Evolutionary conservation across 1,140 invertebrate species (phyloP).

Genomic region (Dreissena polymorpha): DNA sequence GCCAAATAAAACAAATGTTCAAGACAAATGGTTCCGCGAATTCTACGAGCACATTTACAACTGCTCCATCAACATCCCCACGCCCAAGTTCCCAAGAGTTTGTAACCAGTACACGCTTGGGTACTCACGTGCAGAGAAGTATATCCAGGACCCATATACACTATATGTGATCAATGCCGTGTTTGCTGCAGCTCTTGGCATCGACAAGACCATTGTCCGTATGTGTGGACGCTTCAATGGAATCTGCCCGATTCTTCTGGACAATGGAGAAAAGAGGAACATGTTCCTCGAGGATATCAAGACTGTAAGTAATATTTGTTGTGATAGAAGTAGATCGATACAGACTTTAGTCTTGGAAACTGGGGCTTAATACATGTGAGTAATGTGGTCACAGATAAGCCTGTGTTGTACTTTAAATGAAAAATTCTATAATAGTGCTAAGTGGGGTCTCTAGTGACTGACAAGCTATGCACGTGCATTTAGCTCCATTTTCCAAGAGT

Average conservation of each 20-base stretch:
- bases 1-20: conserved; percentile 75
- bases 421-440: no score
- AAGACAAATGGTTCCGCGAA: conserved; percentile 80
- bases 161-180: conserved; percentile 77
- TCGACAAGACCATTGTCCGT: conserved; percentile 65
- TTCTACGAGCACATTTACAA: conserved; percentile 79
- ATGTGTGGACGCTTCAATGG: conserved; percentile 61
- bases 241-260: conserved; percentile 66
- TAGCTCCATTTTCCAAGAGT: no score
- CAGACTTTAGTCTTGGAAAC: no score
- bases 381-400: no score
- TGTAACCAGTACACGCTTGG: conserved; percentile 51
- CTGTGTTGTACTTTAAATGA: no score
- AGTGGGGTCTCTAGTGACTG: no score
- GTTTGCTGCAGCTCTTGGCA: conserved; percentile 71
- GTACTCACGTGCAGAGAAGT: conserved; percentile 66
- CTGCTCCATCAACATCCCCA: conserved; percentile 65
- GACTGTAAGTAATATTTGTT: background rate
- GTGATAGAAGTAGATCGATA: no score
- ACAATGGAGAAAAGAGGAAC: conserved; percentile 68
- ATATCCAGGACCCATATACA: conserved; percentile 75
- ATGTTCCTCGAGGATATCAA: conserved; percentile 65
- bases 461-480: no score
- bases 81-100: conserved; percentile 14
- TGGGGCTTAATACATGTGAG: no score